Evolutionary conservation across 2,888 invertebrate genomes (phyloP).

Genomic region (Himalopsyche tibetana): DNA sequence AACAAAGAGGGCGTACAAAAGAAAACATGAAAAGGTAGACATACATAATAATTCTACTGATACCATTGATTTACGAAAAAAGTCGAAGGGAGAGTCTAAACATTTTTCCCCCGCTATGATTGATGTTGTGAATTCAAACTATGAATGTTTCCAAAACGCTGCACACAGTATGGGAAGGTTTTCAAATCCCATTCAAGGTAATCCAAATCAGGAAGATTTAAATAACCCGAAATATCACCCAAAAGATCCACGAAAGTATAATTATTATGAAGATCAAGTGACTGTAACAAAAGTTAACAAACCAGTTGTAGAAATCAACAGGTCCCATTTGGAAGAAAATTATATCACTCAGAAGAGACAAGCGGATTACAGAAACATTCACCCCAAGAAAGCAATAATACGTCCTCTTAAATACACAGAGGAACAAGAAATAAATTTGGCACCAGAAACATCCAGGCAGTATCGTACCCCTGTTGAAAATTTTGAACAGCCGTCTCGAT

Average conservation of each 20-base stretch:
- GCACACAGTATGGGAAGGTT: neutral
- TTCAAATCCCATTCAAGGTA: neutral
- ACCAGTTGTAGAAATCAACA: neutral
- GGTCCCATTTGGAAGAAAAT: neutral
- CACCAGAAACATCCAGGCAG: slow-evolving; percentile 19
- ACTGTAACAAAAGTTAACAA: neutral
- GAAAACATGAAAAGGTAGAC: neutral
- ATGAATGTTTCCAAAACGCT: neutral
- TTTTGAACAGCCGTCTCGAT: slow-evolving; percentile 25
- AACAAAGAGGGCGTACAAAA: neutral
- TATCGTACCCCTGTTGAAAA: neutral
- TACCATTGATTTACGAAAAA: slow-evolving; percentile 52
- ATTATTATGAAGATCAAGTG: neutral
- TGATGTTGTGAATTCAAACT: slow-evolving; percentile 39
- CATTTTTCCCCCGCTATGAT: slow-evolving; percentile 50
- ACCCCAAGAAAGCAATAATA: slow-evolving; percentile 64
- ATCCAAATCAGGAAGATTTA: neutral
- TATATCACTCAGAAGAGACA: slow-evolving; percentile 45
- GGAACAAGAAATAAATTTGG: slow-evolving; percentile 33
- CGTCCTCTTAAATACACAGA: slow-evolving; percentile 46
- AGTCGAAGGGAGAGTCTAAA: slow-evolving; percentile 54
- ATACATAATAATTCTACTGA: neutral
- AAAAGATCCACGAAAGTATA: neutral
- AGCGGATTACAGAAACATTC: slow-evolving; percentile 63
- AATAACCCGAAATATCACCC: neutral